These are phyloP conservation scores for Sinonovacula constricta DNA, from an alignment of 1,140 invertebrate species.

Conservation along the genomic window DNA sequence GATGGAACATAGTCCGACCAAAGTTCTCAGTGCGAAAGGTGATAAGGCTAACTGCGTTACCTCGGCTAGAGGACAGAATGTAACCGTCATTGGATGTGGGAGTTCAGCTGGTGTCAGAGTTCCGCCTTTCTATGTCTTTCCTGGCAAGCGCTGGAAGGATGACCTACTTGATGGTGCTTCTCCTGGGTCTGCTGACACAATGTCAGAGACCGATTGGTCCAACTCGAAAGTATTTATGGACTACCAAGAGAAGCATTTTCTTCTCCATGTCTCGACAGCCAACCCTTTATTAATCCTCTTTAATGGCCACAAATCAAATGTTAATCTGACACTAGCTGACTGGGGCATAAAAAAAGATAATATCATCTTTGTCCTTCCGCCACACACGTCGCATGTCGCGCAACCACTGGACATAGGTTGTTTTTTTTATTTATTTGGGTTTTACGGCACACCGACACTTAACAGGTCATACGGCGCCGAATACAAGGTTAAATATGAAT, in stretches of 20 bases:
- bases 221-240: neutral
- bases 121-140: slow-evolving; percentile 76
- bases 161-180: slow-evolving; percentile 38
- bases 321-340: neutral
- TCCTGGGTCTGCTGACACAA: neutral
- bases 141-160: slow-evolving; percentile 66
- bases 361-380: neutral
- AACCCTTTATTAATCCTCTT: neutral
- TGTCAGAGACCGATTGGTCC: slow-evolving; percentile 23
- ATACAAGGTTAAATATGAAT: too few species aligned
- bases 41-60: slow-evolving; percentile 69
- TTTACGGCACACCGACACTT: too few species aligned
- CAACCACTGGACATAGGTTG: slow-evolving; percentile 1
- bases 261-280: neutral
- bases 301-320: slow-evolving; percentile 5
- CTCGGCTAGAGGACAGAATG: slow-evolving; percentile 74
- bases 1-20: slow-evolving; percentile 68
- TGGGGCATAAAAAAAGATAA: neutral
- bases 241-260: neutral
- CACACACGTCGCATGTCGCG: neutral
- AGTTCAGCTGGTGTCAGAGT: slow-evolving; percentile 73
- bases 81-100: too few species aligned
- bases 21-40: neutral
- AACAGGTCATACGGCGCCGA: too few species aligned
- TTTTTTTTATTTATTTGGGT: too few species aligned